Percentiles rank a stretch among this genome's conserved stretches.
These are phyloP conservation scores for Melanostoma scalare DNA, from an alignment of 2,888 invertebrate genomes.

Conservation along the genomic window DNA sequence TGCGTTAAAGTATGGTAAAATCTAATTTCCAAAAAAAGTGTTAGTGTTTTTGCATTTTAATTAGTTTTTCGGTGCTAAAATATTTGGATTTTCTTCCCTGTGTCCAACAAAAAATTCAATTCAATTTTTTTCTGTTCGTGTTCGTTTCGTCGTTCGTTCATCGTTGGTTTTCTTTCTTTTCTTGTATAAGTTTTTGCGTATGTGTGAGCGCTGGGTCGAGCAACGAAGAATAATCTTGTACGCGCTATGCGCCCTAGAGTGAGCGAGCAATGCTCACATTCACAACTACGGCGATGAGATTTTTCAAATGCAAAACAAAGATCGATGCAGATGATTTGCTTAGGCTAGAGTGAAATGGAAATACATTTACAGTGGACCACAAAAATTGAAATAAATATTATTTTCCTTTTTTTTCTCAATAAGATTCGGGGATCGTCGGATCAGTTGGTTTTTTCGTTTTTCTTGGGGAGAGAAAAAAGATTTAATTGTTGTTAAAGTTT, in stretches of 20 bases:
- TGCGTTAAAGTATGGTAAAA: slow-evolving; percentile 64
- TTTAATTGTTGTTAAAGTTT: slow-evolving; percentile 61
- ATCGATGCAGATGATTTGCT: slow-evolving; percentile 60
- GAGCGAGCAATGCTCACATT: slow-evolving; percentile 46
- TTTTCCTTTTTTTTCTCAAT: slow-evolving; percentile 71
- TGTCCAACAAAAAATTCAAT: slow-evolving; percentile 72
- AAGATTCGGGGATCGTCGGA: slow-evolving; percentile 71
- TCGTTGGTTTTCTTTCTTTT: slow-evolving; percentile 71
- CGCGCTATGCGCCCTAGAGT: slow-evolving; percentile 55
- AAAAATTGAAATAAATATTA: slow-evolving; percentile 72
- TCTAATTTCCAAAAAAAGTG: slow-evolving; percentile 55
- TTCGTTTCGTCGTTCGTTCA: slow-evolving; percentile 69
- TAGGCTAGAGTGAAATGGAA: slow-evolving; percentile 56
- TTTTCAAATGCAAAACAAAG: slow-evolving; percentile 70
- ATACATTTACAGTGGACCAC: slow-evolving; percentile 58
- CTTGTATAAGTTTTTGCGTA: slow-evolving; percentile 43
- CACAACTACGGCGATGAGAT: slow-evolving; percentile 56
- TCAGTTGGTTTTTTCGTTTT: slow-evolving; percentile 62
- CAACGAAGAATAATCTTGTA: slow-evolving; percentile 57
- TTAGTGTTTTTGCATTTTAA: slow-evolving; percentile 61
- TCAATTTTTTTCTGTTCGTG: slow-evolving; percentile 63
- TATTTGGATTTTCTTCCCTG: slow-evolving; percentile 67
- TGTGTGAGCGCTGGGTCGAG: slow-evolving; percentile 65
- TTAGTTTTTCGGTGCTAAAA: slow-evolving; percentile 69
- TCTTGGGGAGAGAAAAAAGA: slow-evolving; percentile 53